Evolutionary conservation across 2,797 vertebrate genomes (phyloP).

Genomic region (Luscinia megarhynchos): DNA sequence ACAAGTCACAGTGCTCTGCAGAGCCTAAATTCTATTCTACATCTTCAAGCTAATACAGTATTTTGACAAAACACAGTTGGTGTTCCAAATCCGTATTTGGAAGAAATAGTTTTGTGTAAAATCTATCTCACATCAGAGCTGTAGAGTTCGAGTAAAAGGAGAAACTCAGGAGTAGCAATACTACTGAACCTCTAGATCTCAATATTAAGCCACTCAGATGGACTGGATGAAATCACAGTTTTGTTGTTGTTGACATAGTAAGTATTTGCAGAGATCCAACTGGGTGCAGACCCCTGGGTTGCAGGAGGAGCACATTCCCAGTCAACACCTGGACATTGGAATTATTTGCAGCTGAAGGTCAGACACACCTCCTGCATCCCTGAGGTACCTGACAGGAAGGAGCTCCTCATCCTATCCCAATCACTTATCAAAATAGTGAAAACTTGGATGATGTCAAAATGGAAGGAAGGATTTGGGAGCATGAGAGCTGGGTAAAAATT

Average conservation of each 20-base stretch:
- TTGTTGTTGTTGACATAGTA: background rate
- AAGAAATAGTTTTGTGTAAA: conserved; percentile 16
- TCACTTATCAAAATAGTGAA: background rate
- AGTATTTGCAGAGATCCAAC: background rate
- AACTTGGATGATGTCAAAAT: background rate
- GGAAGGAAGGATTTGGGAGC: background rate
- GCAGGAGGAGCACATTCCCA: background rate
- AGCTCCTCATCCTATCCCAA: background rate
- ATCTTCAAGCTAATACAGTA: conserved; percentile 6
- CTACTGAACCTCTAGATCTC: background rate
- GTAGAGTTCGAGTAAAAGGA: background rate
- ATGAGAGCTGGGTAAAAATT: background rate
- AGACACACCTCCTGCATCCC: background rate
- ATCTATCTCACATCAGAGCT: background rate
- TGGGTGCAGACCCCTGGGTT: background rate
- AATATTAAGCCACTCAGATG: background rate
- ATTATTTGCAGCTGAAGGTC: background rate
- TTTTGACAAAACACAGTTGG: conserved; percentile 42
- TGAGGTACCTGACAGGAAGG: background rate
- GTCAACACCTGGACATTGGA: fast-evolving
- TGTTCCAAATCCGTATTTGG: background rate
- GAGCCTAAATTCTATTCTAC: background rate
- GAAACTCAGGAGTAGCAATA: background rate
- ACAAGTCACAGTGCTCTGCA: background rate
- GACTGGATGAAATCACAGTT: background rate